Conservation (phyloP, 2,113 vertebrate genomes). For the Rhinichthys klamathensis region DNA sequence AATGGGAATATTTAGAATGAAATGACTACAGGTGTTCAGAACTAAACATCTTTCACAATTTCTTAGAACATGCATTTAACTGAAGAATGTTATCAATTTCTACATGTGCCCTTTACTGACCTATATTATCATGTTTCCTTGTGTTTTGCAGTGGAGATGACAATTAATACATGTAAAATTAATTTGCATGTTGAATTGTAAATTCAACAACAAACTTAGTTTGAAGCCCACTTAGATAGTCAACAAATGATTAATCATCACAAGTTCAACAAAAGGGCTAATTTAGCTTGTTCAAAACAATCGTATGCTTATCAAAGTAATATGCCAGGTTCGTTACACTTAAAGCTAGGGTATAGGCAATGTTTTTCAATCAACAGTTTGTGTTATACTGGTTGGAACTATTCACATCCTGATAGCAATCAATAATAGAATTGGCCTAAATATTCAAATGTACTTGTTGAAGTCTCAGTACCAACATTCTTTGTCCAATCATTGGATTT, state of each 20-base stretch:
- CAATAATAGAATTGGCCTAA: too few relatives aligned
- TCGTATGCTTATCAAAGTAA: too few relatives aligned
- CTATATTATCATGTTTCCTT: not conserved
- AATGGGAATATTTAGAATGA: not conserved
- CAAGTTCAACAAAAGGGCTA: not conserved
- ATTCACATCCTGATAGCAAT: too few relatives aligned
- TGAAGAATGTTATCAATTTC: not conserved
- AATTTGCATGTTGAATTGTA: not conserved
- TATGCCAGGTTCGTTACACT: too few relatives aligned
- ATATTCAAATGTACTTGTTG: too few relatives aligned
- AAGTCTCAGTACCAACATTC: too few relatives aligned
- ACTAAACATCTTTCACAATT: not conserved
- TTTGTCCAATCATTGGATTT: too few relatives aligned
- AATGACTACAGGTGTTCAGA: not conserved
- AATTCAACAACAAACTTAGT: not conserved
- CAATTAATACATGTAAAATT: not conserved
- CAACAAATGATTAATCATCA: not conserved
- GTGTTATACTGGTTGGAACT: too few relatives aligned
- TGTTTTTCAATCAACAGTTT: too few relatives aligned
- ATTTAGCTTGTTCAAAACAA: conserved; percentile 39
- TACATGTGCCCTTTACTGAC: not conserved
- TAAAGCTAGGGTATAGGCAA: too few relatives aligned
- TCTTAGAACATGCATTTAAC: not conserved
- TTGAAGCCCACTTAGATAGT: not conserved
- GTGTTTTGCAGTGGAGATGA: not conserved